Base-by-base conservation (phyloP, 2,888 invertebrate genomes). In the Tipula helvola region DNA sequence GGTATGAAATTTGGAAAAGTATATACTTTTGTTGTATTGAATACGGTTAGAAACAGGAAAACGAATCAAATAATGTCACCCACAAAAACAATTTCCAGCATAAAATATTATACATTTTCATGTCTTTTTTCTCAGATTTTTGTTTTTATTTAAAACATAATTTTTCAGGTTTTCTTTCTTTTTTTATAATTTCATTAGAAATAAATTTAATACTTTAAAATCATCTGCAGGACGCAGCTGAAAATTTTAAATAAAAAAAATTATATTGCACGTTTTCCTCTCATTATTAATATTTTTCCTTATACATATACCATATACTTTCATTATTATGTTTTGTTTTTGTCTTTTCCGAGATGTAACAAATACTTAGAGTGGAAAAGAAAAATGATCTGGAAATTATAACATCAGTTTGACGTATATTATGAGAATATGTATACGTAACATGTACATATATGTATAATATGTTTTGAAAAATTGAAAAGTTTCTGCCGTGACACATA, bases 171-270 rank as follows among this genome's bases (percentile, higher is more conserved):
- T 52, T 16, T n/a, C 52, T 52, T 71, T 28, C 71, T 71, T 28
- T 71, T 71, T 28, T 8, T 71, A 71, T 71, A 71, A 71, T 71
- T 71, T 71, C 71, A 71, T 71, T 71, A 71, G 28, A 28, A 71
- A 71, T 71, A 71, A 71, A 71, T 71, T 71, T 71, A 71, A 71
- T 71, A 71, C 71, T 71, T 71, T 71, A 71, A 71, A 71, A 71
- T 71, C 71, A 71, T 71, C 71, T 71, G 71, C 71, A 71, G 71
- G 71, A 71, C 71, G 71, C 71, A 71, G 71, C 71, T 71, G 71
- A 71, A 71, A 71, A 71, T 71, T 71, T 28, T 71, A 28, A 71
- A 10, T 71, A 71, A 71, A 71, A 71, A 52, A 71, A 71, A 28
- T 71, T 71, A 28, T 71, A 71, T 71, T 71, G 71, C 71, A 71